A percentile compares a stretch with the other conserved stretches of the same genome.
Conservation (phyloP, 2,113 vertebrate species). For the Corythoichthys haematopterus region DNA sequence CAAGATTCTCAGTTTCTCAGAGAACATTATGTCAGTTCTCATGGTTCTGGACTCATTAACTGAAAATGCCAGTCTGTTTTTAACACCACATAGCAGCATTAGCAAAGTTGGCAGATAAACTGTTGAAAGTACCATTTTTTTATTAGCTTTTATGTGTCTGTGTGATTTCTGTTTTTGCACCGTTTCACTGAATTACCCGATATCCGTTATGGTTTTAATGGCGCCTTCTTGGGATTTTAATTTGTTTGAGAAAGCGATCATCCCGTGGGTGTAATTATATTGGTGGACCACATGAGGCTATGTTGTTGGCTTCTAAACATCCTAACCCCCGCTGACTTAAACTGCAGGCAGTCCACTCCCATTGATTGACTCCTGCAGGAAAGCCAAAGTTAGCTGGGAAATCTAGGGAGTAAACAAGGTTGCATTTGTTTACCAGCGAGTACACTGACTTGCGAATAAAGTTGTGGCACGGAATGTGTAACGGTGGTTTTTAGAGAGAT, state of each 20-base stretch:
- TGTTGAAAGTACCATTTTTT: conserved; percentile 46
- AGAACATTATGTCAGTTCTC: conserved; percentile 50
- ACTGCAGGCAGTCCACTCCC: conserved; percentile 25
- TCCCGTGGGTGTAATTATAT: conserved; percentile 67
- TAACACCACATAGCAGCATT: conserved; percentile 55
- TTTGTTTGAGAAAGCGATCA: conserved; percentile 66
- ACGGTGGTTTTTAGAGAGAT: too few species aligned
- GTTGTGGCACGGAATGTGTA: conserved; percentile 16
- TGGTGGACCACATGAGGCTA: conserved; percentile 51
- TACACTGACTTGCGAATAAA: conserved; percentile 12
- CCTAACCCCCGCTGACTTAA: conserved; percentile 35
- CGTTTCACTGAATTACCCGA: conserved; percentile 48
- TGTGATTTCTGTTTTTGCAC: conserved; percentile 39
- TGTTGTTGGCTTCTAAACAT: conserved; percentile 58
- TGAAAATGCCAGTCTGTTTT: conserved; percentile 55
- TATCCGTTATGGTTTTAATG: conserved; percentile 60
- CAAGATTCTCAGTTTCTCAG: conserved; percentile 40
- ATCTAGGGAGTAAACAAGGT: conserved; percentile 18
- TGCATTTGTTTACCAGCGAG: conserved; percentile 1
- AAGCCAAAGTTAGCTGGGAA: conserved; percentile 30
- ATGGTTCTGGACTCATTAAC: conserved; percentile 48
- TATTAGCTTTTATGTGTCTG: conserved; percentile 15
- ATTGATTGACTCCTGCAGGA: conserved; percentile 18
- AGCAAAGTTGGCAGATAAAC: conserved; percentile 61
- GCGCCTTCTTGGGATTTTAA: conserved; percentile 64